Conservation (phyloP, 2,113 vertebrate genomes). For the Tragelaphus scriptus region DNA sequence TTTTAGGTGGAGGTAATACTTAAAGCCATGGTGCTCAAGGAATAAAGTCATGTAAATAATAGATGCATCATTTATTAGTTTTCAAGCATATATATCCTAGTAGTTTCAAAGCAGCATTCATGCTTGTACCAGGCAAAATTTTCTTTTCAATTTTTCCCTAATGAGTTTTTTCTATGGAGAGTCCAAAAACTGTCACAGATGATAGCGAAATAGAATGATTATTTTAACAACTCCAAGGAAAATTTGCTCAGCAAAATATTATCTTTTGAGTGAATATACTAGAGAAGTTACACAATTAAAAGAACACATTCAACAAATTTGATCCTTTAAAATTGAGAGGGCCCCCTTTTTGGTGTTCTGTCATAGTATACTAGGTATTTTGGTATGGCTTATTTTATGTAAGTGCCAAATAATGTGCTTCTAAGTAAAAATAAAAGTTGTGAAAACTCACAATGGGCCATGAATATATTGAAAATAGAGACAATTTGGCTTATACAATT, state of each 20-base stretch:
- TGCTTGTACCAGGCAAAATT: not conserved
- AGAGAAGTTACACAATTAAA: not conserved
- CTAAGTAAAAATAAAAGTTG: not conserved
- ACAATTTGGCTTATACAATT: not conserved
- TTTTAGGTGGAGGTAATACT: not conserved
- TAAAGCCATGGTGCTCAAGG: not conserved
- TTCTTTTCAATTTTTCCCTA: not conserved
- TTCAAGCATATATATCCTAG: not conserved
- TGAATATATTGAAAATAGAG: not conserved
- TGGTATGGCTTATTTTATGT: not conserved
- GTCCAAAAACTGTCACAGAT: not conserved
- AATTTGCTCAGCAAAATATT: not conserved
- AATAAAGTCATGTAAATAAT: not conserved
- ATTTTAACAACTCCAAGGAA: not conserved
- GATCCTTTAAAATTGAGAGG: not conserved
- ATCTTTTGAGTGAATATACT: not conserved
- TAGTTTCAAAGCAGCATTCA: not conserved
- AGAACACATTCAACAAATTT: not conserved
- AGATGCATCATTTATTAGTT: not conserved
- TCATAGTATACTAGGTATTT: not conserved
- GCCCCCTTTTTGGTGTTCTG: not conserved
- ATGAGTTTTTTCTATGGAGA: not conserved
- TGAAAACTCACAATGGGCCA: not conserved
- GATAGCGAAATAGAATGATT: not conserved
- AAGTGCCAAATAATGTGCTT: not conserved